Percentiles rank a stretch among this genome's conserved stretches.
Evolutionary conservation across 2,888 invertebrate species (phyloP).

Genomic region (Drosophila yooni): DNA sequence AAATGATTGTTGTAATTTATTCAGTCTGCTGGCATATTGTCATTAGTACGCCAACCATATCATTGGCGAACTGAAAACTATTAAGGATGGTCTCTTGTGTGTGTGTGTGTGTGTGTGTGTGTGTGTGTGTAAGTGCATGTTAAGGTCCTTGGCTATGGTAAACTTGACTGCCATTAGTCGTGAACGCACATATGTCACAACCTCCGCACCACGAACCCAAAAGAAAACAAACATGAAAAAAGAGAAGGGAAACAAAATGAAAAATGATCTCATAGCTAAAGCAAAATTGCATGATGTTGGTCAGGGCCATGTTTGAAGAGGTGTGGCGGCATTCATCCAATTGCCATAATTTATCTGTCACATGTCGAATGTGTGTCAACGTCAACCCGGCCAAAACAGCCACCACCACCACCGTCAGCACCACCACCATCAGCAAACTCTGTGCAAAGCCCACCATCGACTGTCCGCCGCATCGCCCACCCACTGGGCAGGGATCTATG

Average conservation of each 20-base stretch:
- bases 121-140: constrained; percentile 11
- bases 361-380: constrained; percentile 79
- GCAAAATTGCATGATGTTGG: constrained; percentile 53
- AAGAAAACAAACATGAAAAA: constrained; percentile 43
- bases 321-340: constrained; percentile 67
- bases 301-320: constrained; percentile 49
- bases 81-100: constrained; percentile 39
- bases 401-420: constrained; percentile 11
- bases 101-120: constrained; percentile 14
- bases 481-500: constrained; percentile 61
- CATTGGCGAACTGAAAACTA: constrained; percentile 66
- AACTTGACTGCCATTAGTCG: constrained; percentile 58
- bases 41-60: constrained; percentile 47
- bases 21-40: constrained; percentile 38
- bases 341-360: constrained; percentile 80
- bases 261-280: constrained; percentile 70
- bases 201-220: constrained; percentile 32
- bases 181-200: constrained; percentile 68
- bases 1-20: constrained; percentile 58
- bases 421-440: not conserved
- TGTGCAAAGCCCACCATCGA: constrained; percentile 1
- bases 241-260: constrained; percentile 35
- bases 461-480: constrained; percentile 35
- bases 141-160: constrained; percentile 39
- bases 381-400: constrained; percentile 38